Evolutionary conservation across 2,113 vertebrate species (phyloP).

Genomic region (Phrynocephalus versicolor): DNA sequence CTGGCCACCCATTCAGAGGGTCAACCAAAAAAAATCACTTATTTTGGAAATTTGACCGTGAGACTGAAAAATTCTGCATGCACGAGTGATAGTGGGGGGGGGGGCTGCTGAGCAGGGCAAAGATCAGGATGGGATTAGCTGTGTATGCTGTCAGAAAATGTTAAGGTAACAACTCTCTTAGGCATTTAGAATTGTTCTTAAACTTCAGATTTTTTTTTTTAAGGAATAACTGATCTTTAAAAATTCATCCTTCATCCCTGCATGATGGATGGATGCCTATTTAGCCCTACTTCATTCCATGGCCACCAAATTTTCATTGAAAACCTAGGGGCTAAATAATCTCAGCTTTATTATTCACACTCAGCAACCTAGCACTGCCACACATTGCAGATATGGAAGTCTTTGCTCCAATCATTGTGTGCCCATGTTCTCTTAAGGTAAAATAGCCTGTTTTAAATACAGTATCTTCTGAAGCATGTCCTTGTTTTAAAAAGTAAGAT

Average conservation of each 20-base stretch:
- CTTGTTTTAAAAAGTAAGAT: neutral
- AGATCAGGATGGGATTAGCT: neutral
- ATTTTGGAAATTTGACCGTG: slow-evolving; percentile 60
- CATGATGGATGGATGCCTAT: neutral
- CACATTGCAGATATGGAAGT: neutral
- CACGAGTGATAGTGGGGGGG: neutral
- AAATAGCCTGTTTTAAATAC: neutral
- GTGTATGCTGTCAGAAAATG: neutral
- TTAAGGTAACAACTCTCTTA: neutral
- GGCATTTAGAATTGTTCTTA: too few relatives aligned
- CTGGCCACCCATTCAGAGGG: slow-evolving; percentile 68
- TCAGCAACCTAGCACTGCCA: neutral
- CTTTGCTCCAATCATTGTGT: neutral
- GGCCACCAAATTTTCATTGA: neutral
- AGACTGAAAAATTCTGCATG: slow-evolving; percentile 53
- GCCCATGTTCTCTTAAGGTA: neutral
- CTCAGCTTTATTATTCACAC: too few relatives aligned
- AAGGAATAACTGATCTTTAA: neutral
- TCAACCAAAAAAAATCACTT: slow-evolving; percentile 59
- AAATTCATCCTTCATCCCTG: neutral
- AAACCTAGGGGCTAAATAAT: neutral
- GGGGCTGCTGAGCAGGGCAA: neutral
- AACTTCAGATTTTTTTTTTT: too few relatives aligned
- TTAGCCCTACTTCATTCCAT: neutral
- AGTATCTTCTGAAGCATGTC: neutral